Evolutionary conservation across 2,797 vertebrate genomes (phyloP).

Genomic region (Vespertilio murinus): DNA sequence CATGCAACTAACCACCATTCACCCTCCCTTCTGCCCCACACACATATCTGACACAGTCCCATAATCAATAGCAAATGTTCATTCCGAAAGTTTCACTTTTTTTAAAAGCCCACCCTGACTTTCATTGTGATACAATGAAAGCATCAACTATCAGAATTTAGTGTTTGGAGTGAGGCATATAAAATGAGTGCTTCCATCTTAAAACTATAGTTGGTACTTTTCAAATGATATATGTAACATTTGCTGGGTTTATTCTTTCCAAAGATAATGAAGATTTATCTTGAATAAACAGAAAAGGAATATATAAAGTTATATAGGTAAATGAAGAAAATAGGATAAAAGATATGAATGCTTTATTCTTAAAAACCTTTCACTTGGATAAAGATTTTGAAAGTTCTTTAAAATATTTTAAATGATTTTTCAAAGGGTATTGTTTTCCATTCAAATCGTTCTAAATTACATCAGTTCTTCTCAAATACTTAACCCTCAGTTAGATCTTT

Average conservation of each 20-base stretch:
- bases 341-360: background rate
- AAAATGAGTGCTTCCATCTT: background rate
- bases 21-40: conserved; percentile 53
- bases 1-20: conserved; percentile 83
- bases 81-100: conserved; percentile 76
- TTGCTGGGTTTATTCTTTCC: background rate
- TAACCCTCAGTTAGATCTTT: background rate
- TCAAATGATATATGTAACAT: background rate
- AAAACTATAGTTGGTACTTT: background rate
- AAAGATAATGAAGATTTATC: background rate
- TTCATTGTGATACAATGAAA: conserved; percentile 77
- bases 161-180: background rate
- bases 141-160: conserved; percentile 76
- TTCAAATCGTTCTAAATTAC: background rate
- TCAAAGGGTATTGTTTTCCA: background rate
- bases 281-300: background rate
- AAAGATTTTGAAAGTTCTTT: conserved; percentile 37
- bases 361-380: background rate
- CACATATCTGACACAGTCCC: conserved; percentile 86
- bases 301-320: background rate
- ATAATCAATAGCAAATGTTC: conserved; percentile 87
- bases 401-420: background rate
- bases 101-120: conserved; percentile 84
- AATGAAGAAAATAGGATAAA: background rate
- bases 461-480: background rate